Percentiles rank a stretch among this genome's conserved stretches.
Evolutionary conservation across 2,888 invertebrate genomes (phyloP).

Genomic region (Diploptera punctata): DNA sequence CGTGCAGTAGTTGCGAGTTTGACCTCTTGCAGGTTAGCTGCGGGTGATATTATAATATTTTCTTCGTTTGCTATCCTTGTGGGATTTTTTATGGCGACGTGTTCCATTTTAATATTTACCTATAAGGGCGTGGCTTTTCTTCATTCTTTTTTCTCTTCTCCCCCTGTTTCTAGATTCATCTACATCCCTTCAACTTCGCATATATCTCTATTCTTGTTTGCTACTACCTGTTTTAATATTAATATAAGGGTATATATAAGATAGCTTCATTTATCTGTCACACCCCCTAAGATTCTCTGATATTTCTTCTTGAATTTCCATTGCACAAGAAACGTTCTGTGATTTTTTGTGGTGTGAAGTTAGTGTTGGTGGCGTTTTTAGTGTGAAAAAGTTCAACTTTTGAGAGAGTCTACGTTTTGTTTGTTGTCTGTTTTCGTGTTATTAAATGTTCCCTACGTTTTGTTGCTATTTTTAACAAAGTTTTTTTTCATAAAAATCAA

Average conservation of each 20-base stretch:
- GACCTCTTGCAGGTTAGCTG: constrained; percentile 19
- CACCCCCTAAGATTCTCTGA: constrained; percentile 15
- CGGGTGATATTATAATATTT: constrained; percentile 11
- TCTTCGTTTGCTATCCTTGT: constrained; percentile 20
- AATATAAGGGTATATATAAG: too few relatives aligned
- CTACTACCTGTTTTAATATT: too few relatives aligned
- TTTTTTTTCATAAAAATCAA: too few relatives aligned
- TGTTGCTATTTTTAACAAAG: constrained; percentile 25
- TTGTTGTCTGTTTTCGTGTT: not conserved
- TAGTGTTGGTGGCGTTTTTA: constrained; percentile 7
- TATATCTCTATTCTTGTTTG: too few relatives aligned
- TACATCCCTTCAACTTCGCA: not conserved
- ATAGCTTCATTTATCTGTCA: not conserved
- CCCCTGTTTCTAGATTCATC: constrained; percentile 8
- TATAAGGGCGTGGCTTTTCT: constrained; percentile 26
- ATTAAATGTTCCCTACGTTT: constrained; percentile 3
- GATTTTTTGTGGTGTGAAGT: constrained; percentile 21
- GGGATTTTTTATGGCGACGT: constrained; percentile 28
- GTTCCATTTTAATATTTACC: constrained; percentile 20
- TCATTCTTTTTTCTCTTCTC: constrained; percentile 18
- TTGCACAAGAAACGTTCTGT: constrained; percentile 11
- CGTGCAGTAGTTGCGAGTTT: constrained; percentile 27
- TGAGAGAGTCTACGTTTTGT: constrained; percentile 2
- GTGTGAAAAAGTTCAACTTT: constrained; percentile 21
- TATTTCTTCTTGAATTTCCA: constrained; percentile 7